A percentile compares a stretch with the other conserved stretches of the same genome.
phyloP scores from a whole-genome alignment of 2,888 invertebrate species.

The Dione juno region DNA sequence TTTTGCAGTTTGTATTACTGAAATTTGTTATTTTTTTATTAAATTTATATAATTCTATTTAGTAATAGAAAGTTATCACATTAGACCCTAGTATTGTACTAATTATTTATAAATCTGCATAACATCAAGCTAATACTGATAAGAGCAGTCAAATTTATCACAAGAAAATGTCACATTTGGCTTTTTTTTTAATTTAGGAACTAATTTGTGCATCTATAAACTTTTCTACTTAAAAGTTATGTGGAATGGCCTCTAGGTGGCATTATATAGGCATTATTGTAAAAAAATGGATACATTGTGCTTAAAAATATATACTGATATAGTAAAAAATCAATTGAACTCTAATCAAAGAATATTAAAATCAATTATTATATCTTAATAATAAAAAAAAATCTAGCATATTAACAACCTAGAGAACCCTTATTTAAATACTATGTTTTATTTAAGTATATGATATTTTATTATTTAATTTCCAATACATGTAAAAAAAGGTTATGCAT shows the following conservation, averaged over 20 bases:
- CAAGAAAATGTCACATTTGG: conserved; percentile 34
- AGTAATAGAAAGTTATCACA: too few relatives aligned
- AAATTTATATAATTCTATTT: too few relatives aligned
- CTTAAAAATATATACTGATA: background rate
- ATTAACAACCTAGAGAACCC: background rate
- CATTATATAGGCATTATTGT: conserved; percentile 12
- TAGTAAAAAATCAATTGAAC: background rate
- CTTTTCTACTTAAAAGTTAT: conserved; percentile 10
- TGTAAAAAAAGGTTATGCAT: background rate
- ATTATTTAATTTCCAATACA: conserved; percentile 6
- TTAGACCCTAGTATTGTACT: background rate
- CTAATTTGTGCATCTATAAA: background rate
- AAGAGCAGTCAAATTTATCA: conserved; percentile 49
- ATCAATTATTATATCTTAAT: background rate
- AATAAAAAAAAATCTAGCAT: background rate
- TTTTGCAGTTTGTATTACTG: too few relatives aligned
- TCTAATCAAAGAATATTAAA: background rate
- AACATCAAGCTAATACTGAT: conserved; percentile 53
- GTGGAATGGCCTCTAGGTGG: conserved; percentile 28
- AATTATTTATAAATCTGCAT: conserved; percentile 14
- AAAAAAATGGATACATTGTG: background rate
- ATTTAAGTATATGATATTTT: background rate
- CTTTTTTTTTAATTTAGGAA: conserved; percentile 10
- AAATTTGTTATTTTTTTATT: background rate
- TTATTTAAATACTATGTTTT: background rate